Conservation (phyloP, 2,797 vertebrate species). For the Octomys mimax region DNA sequence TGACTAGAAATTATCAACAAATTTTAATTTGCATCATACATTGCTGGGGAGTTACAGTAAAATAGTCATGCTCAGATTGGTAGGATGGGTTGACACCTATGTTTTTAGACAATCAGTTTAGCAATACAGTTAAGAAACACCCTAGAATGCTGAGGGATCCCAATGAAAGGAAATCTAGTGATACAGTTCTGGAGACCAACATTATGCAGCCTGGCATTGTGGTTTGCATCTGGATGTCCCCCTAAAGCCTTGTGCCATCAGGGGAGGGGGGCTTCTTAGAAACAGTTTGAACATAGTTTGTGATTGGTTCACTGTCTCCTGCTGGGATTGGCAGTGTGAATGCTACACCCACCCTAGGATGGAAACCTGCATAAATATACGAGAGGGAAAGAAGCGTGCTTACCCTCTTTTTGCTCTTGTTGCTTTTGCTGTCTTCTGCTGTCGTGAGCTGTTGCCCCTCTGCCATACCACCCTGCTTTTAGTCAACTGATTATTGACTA, state of each 20-base stretch:
- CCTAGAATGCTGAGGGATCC: neutral
- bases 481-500: neutral
- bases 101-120: neutral
- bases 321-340: neutral
- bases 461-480: neutral
- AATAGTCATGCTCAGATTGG: neutral
- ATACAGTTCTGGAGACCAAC: neutral
- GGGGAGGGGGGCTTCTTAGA: neutral
- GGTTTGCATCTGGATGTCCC: neutral
- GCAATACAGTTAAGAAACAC: neutral
- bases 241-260: neutral
- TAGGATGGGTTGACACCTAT: neutral
- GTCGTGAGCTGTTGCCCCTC: neutral
- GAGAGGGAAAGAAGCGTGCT: neutral
- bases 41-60: neutral
- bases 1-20: neutral
- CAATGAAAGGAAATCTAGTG: neutral
- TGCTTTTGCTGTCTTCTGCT: neutral
- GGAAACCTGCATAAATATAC: neutral
- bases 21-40: neutral
- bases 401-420: neutral
- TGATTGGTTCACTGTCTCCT: neutral
- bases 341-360: neutral
- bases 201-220: no score
- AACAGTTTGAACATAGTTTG: neutral